A percentile compares a stretch with the other conserved stretches of the same genome.
phyloP scores from a whole-genome alignment of 2,888 invertebrate species.

The Lasius fuliginosus region DNA sequence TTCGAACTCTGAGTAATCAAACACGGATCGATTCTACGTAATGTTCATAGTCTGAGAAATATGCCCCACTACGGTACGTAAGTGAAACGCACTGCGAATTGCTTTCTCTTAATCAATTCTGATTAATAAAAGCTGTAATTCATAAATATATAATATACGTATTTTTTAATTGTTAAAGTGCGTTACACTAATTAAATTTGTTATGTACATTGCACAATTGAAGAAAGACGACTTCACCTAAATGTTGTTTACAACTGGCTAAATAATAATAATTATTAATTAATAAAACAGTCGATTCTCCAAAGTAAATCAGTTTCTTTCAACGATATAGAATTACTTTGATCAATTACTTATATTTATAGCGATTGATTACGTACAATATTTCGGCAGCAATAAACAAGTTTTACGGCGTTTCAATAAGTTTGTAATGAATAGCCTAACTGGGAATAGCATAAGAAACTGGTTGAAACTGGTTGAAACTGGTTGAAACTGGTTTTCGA shows the following conservation, averaged over 20 bases:
- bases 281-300: background rate
- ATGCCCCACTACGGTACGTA: too few relatives aligned
- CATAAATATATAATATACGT: background rate
- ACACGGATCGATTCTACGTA: background rate
- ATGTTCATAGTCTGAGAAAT: conserved; percentile 2
- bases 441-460: conserved; percentile 36
- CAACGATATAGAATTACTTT: conserved; percentile 26
- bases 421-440: conserved; percentile 18
- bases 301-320: conserved; percentile 11
- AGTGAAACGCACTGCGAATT: background rate
- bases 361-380: background rate
- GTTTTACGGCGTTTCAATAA: conserved; percentile 18
- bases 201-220: background rate
- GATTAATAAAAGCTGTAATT: conserved; percentile 21
- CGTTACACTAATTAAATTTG: background rate
- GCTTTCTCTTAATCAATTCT: background rate
- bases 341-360: background rate
- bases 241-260: background rate
- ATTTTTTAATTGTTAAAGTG: background rate
- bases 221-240: background rate
- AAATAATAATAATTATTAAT: background rate
- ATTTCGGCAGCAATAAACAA: conserved; percentile 19
- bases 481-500: conserved; percentile 53
- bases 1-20: conserved; percentile 18
- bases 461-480: conserved; percentile 56